phyloP scores from a whole-genome alignment of 2,113 vertebrate species.

The Ameiurus melas region DNA sequence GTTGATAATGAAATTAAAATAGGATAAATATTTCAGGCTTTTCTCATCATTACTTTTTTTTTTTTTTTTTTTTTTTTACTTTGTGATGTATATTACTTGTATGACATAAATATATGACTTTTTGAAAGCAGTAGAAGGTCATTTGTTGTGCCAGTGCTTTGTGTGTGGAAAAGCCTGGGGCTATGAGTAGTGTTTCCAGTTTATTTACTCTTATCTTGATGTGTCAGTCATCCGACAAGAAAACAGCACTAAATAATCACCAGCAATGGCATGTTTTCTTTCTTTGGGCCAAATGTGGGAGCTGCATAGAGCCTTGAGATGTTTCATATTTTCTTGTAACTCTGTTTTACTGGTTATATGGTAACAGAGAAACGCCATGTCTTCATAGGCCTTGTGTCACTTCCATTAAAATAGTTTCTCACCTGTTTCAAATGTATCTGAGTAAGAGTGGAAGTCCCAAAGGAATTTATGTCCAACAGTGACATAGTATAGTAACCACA shows the following conservation, averaged over 20 bases:
- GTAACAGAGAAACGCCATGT: background rate
- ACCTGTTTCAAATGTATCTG: background rate
- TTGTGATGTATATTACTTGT: background rate
- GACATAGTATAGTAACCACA: background rate
- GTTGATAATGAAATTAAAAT: background rate
- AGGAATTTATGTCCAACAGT: background rate
- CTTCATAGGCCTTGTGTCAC: constrained; percentile 1
- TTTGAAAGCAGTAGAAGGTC: constrained; percentile 23
- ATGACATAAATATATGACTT: background rate
- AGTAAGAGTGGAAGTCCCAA: background rate
- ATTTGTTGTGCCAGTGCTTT: constrained; percentile 15
- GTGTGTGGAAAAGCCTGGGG: constrained; percentile 9
- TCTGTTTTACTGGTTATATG: background rate
- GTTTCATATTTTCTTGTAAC: constrained; percentile 9
- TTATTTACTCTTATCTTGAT: constrained; percentile 29
- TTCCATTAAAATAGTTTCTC: background rate
- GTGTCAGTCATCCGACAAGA: constrained; percentile 18
- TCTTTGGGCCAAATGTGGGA: constrained; percentile 16
- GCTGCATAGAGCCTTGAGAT: background rate
- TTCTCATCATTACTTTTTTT: background rate
- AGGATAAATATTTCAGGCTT: background rate
- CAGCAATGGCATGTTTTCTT: constrained; percentile 34
- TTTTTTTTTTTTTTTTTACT: background rate
- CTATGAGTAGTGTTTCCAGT: constrained; percentile 23
- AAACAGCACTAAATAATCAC: constrained; percentile 25